These are phyloP conservation scores for Calliopum simillimum DNA, from an alignment of 2,888 invertebrate species.

Conservation along the genomic window DNA sequence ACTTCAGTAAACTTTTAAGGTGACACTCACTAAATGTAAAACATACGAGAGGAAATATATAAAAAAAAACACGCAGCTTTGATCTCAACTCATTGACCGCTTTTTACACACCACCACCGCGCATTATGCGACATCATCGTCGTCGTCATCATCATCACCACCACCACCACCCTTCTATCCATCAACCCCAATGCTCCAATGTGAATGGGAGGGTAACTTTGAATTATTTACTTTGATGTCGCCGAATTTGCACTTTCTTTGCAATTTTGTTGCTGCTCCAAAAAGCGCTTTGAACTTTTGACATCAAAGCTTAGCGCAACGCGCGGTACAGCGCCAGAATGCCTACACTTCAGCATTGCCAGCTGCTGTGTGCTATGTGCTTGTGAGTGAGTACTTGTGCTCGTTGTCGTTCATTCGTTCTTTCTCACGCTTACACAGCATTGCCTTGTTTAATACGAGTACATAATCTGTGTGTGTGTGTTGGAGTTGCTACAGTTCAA, in stretches of 20 bases:
- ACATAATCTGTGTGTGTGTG: too few species aligned
- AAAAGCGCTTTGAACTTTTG: constrained; percentile 30
- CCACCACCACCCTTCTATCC: neutral
- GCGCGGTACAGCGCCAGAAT: neutral
- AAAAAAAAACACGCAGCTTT: constrained; percentile 9
- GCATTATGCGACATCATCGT: neutral
- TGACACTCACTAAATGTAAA: neutral
- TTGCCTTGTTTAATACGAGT: too few species aligned
- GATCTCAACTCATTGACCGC: constrained; percentile 35
- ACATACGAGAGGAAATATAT: neutral
- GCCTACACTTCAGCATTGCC: constrained; percentile 21
- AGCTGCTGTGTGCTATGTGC: too few species aligned
- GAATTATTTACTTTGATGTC: constrained; percentile 23
- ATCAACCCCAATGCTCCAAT: neutral
- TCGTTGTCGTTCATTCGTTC: too few species aligned
- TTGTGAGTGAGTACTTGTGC: too few species aligned
- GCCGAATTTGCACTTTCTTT: constrained; percentile 14
- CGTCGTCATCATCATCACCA: neutral
- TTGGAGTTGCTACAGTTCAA: too few species aligned
- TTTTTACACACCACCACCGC: constrained; percentile 5
- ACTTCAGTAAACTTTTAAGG: constrained; percentile 21
- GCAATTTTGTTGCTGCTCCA: constrained; percentile 15
- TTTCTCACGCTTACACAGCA: too few species aligned
- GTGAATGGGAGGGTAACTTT: too few species aligned
- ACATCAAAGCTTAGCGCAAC: constrained; percentile 1